Percentiles rank a stretch among this genome's conserved stretches.
phyloP scores from a whole-genome alignment of 2,113 vertebrate species.

The Lycaon pictus region DNA sequence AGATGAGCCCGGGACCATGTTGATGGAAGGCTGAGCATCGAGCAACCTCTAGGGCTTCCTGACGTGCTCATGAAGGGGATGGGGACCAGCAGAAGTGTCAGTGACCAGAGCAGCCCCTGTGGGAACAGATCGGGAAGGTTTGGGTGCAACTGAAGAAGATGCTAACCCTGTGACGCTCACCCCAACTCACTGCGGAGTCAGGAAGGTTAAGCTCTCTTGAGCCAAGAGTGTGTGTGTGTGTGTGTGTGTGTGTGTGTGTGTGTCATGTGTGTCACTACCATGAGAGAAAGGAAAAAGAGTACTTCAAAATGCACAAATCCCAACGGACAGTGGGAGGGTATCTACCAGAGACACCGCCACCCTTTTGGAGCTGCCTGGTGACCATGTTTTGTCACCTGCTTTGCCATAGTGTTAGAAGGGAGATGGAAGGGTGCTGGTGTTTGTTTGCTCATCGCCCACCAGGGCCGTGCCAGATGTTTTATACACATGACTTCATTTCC shows the following conservation, averaged over 20 bases:
- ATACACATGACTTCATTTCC: not conserved
- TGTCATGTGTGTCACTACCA: fast-evolving
- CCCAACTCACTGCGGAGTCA: not conserved
- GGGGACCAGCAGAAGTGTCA: not conserved
- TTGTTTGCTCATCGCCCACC: not conserved
- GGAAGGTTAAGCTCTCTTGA: not conserved
- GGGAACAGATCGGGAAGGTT: not conserved
- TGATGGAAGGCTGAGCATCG: not conserved
- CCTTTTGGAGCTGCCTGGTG: not conserved
- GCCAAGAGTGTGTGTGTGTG: no score
- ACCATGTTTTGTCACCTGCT: fast-evolving
- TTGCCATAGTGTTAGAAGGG: not conserved
- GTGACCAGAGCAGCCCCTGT: not conserved
- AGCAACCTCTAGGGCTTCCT: not conserved
- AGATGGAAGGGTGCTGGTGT: not conserved
- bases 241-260: no score
- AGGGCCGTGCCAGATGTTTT: not conserved
- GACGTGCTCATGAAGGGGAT: not conserved
- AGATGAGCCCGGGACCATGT: not conserved
- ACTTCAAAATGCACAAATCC: not conserved
- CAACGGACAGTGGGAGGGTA: not conserved
- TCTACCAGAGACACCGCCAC: not conserved
- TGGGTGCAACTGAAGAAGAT: not conserved
- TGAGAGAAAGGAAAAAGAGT: not conserved
- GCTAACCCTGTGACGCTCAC: not conserved